phyloP scores from a whole-genome alignment of 2,888 invertebrate species.

The Sycophila texana region DNA sequence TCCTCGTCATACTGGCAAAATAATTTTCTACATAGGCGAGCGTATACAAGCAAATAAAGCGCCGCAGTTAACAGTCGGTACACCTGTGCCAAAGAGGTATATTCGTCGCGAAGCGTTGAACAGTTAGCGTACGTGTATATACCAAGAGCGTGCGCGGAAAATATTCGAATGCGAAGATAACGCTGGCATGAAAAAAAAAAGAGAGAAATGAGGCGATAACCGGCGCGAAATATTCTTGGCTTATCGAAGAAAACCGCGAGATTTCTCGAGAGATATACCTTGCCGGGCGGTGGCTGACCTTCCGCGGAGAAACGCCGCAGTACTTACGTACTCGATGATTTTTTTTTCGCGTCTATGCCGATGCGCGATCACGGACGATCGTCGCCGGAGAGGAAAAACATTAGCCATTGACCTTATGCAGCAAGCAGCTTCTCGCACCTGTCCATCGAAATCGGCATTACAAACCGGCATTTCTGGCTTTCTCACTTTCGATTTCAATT shows the following conservation, averaged over 20 bases:
- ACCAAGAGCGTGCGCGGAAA: constrained; percentile 6
- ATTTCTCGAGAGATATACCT: constrained; percentile 16
- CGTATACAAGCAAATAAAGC: background rate
- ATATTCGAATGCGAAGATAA: constrained; percentile 24
- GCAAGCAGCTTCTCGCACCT: background rate
- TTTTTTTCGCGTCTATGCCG: too few relatives aligned
- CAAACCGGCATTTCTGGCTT: background rate
- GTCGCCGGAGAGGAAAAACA: background rate
- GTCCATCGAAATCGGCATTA: background rate
- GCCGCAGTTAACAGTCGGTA: too few relatives aligned
- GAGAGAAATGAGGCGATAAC: background rate
- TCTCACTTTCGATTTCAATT: background rate
- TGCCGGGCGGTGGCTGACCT: background rate
- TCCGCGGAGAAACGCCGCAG: background rate
- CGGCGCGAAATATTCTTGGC: background rate
- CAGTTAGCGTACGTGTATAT: too few relatives aligned
- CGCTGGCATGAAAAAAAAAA: background rate
- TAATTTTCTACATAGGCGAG: background rate
- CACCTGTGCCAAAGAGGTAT: background rate
- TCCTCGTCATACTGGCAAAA: background rate
- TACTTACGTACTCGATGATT: background rate
- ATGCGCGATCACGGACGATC: background rate
- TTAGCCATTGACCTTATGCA: background rate
- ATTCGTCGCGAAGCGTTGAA: background rate
- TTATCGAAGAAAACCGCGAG: constrained; percentile 22